Conservation (phyloP, 2,797 vertebrate species). For the Loris lydekkerianus region DNA sequence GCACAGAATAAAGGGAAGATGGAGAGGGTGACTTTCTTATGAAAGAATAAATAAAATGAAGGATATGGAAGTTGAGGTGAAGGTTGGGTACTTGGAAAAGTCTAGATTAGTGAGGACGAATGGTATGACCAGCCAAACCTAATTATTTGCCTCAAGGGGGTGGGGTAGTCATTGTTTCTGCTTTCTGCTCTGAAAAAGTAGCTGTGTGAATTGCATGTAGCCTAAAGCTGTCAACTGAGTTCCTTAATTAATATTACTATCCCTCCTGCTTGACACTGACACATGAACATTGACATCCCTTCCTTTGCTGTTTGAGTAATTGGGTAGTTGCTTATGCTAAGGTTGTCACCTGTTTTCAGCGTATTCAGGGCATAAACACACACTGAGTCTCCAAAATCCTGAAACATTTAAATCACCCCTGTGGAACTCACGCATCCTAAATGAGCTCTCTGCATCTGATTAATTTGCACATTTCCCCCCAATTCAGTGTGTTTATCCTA, state of each 20-base stretch:
- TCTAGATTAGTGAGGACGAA: background rate
- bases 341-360: conserved; percentile 67
- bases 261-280: conserved; percentile 1
- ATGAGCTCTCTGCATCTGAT: conserved; percentile 68
- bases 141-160: background rate
- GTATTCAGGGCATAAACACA: conserved; percentile 18
- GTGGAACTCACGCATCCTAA: background rate
- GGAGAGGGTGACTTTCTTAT: fast-evolving
- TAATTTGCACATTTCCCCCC: conserved; percentile 9
- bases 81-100: background rate
- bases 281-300: conserved; percentile 10
- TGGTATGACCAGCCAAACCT: background rate
- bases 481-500: conserved; percentile 61
- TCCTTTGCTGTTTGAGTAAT: conserved; percentile 38
- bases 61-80: background rate
- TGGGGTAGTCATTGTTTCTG: background rate
- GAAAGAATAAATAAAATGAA: background rate
- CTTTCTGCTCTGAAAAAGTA: conserved; percentile 21
- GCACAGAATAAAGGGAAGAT: background rate
- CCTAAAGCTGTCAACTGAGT: conserved; percentile 30
- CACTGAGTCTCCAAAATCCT: conserved; percentile 49
- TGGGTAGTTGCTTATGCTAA: conserved; percentile 66
- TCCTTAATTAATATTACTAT: conserved; percentile 66
- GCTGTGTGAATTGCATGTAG: background rate
- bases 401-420: conserved; percentile 64